Conservation (phyloP, 2,797 vertebrate genomes). For the Semaprochilodus insignis region DNA sequence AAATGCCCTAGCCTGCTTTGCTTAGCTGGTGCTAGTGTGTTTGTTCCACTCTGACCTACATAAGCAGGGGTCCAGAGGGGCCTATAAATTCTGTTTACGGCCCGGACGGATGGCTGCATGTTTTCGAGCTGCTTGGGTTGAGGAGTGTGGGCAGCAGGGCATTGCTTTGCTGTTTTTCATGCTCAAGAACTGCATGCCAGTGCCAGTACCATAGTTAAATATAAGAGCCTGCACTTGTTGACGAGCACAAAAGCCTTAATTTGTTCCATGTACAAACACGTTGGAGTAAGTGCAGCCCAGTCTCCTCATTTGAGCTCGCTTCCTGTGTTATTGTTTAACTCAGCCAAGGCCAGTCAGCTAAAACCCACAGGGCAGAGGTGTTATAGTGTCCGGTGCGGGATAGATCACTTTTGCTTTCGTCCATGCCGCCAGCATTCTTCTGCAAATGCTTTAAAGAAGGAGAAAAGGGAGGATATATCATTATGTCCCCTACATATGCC, state of each 20-base stretch:
- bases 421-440: not conserved
- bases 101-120: conserved; percentile 9
- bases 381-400: not conserved
- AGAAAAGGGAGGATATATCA: not conserved
- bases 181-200: not conserved
- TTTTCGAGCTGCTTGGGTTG: conserved; percentile 22
- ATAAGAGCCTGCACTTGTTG: not conserved
- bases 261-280: not conserved
- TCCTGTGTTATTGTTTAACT: not conserved
- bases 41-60: conserved; percentile 25
- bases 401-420: not conserved
- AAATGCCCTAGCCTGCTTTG: not conserved
- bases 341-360: not conserved
- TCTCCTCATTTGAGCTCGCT: not conserved
- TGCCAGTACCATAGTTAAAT: not conserved
- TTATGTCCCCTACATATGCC: not conserved
- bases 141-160: conserved; percentile 5
- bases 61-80: not conserved
- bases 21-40: not conserved
- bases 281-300: not conserved
- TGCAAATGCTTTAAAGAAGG: not conserved
- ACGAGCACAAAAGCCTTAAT: not conserved
- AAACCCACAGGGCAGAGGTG: not conserved
- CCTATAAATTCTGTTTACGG: conserved; percentile 33
- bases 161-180: not conserved